Evolutionary conservation across 2,113 vertebrate genomes (phyloP).

Genomic region (Silurus glanis): DNA sequence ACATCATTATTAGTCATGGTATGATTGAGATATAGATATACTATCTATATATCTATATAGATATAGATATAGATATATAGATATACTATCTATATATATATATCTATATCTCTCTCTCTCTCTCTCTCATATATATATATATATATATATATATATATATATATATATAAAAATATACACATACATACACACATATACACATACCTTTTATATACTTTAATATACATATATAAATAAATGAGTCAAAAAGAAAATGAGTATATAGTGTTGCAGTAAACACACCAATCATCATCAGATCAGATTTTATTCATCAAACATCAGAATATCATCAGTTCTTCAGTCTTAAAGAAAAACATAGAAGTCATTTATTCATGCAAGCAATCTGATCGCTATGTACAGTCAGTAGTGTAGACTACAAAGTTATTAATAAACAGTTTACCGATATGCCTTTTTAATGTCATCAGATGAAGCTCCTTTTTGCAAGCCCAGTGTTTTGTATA

Average conservation of each 20-base stretch:
- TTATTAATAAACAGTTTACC: slow-evolving; percentile 65
- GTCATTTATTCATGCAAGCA: neutral
- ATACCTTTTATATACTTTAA: no score
- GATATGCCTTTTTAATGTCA: slow-evolving; percentile 86
- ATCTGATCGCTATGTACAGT: neutral
- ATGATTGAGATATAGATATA: no score
- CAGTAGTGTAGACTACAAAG: neutral
- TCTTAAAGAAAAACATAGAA: neutral
- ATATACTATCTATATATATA: no score
- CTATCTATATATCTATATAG: no score
- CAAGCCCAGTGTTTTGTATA: slow-evolving; percentile 82
- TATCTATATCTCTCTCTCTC: no score
- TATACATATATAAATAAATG: no score
- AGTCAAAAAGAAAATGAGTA: neutral
- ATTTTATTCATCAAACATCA: neutral
- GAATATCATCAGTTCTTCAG: neutral
- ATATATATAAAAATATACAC: no score
- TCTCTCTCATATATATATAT: no score
- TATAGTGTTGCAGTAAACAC: neutral
- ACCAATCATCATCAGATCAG: neutral
- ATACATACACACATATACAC: no score
- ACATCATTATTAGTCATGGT: neutral
- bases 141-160: no score
- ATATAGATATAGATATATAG: no score
- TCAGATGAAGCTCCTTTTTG: slow-evolving; percentile 81